Base-by-base conservation (phyloP, 2,888 invertebrate genomes). In the Cerastis rubricosa region DNA sequence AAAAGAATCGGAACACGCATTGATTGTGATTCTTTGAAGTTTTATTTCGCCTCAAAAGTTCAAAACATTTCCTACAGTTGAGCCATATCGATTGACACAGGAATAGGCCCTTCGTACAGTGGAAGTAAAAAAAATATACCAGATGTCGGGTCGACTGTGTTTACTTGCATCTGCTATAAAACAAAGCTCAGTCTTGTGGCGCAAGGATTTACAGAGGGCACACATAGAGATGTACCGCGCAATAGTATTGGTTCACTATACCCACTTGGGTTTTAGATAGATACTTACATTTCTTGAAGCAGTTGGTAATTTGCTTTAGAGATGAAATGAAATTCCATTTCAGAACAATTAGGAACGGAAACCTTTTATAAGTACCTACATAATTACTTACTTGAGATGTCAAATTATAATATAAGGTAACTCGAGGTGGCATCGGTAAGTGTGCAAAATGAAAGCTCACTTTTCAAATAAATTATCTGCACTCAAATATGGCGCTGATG, bases 81-180 rank as follows among this genome's bases (percentile, higher is more conserved):
- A 76, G 57, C 77, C 74, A 71, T 86, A 81, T 87, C 89, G 81
- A 65, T 71, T 80, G 82, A 80, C 78, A 83, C 80, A 73, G 88
- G 86, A 90, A 93, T 93, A 82, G 88, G 84, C 87, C 90, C 88
- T 87, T 85, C 85, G 89, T 90, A 59, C 86, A 91, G 90, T 93
- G 92, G 93, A 93, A 94, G 89, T 91, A 95, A 96, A 96, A 96
- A 95, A 96, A 95, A 93, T 92, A 92, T 78, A 91, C 94, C 96
- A 96, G 96, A 96, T 96, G 96, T 96, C 86, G 93, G 89, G 87
- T 89, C 91, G 91, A 89, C 92, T 90, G 93, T 94, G 94, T 94
- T 96, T 94, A 94, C 95, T 94, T 95, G 94, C 96, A 95, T 95
- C 95, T 95, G 95, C 90, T 92, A 89, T 93, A 91, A 94, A 94